Conservation (phyloP, 2,113 vertebrate genomes). For the Kryptolebias marmoratus region DNA sequence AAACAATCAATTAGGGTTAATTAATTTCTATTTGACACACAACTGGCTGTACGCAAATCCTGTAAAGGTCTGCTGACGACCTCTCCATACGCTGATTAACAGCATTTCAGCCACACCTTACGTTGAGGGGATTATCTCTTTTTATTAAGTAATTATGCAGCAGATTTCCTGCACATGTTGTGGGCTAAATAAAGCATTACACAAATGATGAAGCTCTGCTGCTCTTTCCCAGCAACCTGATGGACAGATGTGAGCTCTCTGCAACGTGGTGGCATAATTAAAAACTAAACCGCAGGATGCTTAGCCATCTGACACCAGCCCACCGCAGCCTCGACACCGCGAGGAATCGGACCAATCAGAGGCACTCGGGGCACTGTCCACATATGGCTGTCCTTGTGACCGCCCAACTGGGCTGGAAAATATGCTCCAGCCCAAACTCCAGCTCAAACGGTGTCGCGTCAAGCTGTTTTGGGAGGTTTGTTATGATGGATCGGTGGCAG, state of each 20-base stretch:
- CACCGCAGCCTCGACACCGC: slow-evolving; percentile 23
- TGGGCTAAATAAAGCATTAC: slow-evolving; percentile 79
- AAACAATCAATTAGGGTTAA: slow-evolving; percentile 83
- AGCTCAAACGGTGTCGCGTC: slow-evolving; percentile 52
- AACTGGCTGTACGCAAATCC: slow-evolving; percentile 72
- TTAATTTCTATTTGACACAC: slow-evolving; percentile 77
- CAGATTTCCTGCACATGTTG: slow-evolving; percentile 82
- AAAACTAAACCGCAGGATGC: slow-evolving; percentile 62
- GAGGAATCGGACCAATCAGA: slow-evolving; percentile 54
- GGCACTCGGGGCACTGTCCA: slow-evolving; percentile 29
- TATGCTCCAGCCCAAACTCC: slow-evolving; percentile 49
- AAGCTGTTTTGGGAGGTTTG: slow-evolving; percentile 66
- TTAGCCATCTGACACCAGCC: slow-evolving; percentile 66
- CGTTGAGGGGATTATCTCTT: slow-evolving; percentile 74
- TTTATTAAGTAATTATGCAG: slow-evolving; percentile 80
- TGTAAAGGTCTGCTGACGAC: slow-evolving; percentile 33
- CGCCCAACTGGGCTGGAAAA: slow-evolving; percentile 65
- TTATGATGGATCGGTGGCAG: slow-evolving; percentile 49
- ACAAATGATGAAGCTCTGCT: slow-evolving; percentile 61
- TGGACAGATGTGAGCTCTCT: slow-evolving; percentile 74
- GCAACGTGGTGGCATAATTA: slow-evolving; percentile 55
- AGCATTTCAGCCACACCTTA: slow-evolving; percentile 74
- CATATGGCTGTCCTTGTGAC: slow-evolving; percentile 64
- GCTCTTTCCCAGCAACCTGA: slow-evolving; percentile 74
- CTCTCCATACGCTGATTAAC: slow-evolving; percentile 73